These are phyloP conservation scores for Cranoglanis bouderius DNA, from an alignment of 2,113 vertebrate genomes.

Conservation along the genomic window DNA sequence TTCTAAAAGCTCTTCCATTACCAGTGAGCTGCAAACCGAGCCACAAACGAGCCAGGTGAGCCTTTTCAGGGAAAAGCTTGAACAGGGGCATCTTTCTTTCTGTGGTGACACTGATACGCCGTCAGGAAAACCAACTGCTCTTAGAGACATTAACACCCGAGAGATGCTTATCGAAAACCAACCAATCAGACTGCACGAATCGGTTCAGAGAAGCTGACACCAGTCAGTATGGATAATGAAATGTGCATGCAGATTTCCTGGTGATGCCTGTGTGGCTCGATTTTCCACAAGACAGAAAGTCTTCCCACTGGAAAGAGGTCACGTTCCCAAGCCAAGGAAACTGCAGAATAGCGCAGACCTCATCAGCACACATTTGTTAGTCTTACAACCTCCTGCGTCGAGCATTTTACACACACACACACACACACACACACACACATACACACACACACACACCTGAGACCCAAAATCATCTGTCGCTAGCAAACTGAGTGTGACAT, in stretches of 20 bases:
- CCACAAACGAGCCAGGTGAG: constrained; percentile 10
- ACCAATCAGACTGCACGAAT: constrained; percentile 1
- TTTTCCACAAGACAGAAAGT: constrained; percentile 4
- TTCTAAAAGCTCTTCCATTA: constrained; percentile 25
- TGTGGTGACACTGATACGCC: constrained; percentile 60
- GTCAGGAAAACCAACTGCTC: constrained; percentile 9
- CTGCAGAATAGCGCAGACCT: neutral
- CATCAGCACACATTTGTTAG: constrained; percentile 2
- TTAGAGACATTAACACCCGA: constrained; percentile 27
- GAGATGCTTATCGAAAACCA: constrained; percentile 44
- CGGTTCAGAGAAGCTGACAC: neutral
- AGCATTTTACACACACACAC: neutral
- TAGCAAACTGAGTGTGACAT: neutral
- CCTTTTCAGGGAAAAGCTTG: constrained; percentile 22
- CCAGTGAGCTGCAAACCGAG: constrained; percentile 13
- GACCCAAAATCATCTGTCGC: constrained; percentile 25
- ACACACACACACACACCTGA: neutral
- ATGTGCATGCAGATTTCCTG: constrained; percentile 1
- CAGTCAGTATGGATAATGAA: neutral
- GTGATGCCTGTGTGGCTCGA: neutral
- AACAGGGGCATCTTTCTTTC: constrained; percentile 61
- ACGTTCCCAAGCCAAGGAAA: constrained; percentile 17
- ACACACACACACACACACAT: neutral
- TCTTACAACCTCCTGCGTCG: neutral
- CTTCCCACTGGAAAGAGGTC: constrained; percentile 16